These are phyloP conservation scores for Alsophila aescularia DNA, from an alignment of 2,888 invertebrate genomes.

Conservation along the genomic window DNA sequence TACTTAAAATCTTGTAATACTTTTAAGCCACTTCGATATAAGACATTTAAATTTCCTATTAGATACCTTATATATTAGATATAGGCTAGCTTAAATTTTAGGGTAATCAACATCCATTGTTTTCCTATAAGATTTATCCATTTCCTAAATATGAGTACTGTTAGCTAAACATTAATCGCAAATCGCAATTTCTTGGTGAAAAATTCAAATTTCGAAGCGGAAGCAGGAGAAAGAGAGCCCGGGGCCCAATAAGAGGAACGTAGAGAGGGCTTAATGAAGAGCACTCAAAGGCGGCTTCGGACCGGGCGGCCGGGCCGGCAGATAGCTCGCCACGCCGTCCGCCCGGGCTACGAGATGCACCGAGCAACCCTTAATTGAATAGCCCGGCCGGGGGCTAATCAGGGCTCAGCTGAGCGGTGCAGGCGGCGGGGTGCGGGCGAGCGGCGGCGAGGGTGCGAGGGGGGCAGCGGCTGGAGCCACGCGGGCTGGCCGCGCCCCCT, in stretches of 20 bases:
- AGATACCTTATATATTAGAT: no score
- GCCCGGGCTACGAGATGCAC: conserved; percentile 64
- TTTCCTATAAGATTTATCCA: conserved; percentile 4
- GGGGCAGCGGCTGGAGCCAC: conserved; percentile 77
- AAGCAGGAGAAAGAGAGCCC: conserved; percentile 36
- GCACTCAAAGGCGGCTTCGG: conserved; percentile 64
- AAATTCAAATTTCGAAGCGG: conserved; percentile 50
- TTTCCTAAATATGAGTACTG: conserved; percentile 4
- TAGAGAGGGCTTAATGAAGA: conserved; percentile 73
- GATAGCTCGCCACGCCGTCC: conserved; percentile 42
- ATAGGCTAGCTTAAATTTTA: background rate
- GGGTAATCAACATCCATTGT: background rate
- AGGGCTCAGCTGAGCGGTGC: conserved; percentile 81
- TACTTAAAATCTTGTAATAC: no score
- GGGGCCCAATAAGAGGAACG: conserved; percentile 64
- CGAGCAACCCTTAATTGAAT: conserved; percentile 82
- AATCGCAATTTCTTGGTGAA: conserved; percentile 28
- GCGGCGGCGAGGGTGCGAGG: conserved; percentile 33
- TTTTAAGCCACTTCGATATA: no score
- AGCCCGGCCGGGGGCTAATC: conserved; percentile 81
- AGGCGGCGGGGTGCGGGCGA: conserved; percentile 54
- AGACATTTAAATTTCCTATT: no score
- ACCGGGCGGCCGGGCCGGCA: conserved; percentile 52
- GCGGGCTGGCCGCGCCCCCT: conserved; percentile 86
- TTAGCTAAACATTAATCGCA: conserved; percentile 26